Evolutionary conservation across 2,888 invertebrate species (phyloP).

Genomic region (Scotopteryx bipunctaria): DNA sequence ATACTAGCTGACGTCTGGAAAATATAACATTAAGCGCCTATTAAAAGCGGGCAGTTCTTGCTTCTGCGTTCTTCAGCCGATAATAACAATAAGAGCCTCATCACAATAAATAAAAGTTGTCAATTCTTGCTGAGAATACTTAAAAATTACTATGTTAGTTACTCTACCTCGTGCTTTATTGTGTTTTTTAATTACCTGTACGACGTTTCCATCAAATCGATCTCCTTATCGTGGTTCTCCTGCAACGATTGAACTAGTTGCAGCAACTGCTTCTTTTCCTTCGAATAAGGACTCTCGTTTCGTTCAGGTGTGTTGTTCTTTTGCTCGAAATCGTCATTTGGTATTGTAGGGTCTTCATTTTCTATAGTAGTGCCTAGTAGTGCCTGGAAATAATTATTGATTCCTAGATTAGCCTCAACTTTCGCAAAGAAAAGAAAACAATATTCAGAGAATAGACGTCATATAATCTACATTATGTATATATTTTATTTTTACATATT

Average conservation of each 20-base stretch:
- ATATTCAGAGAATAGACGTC: too few species aligned
- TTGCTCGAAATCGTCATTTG: conserved; percentile 35
- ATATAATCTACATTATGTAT: too few species aligned
- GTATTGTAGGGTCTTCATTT: conserved; percentile 44
- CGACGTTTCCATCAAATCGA: conserved; percentile 85
- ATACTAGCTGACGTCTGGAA: conserved; percentile 82
- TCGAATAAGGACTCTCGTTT: conserved; percentile 58
- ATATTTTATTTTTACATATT: too few species aligned
- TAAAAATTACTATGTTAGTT: too few species aligned
- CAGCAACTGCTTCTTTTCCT: conserved; percentile 69
- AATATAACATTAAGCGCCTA: conserved; percentile 10
- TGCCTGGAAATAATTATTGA: conserved; percentile 52
- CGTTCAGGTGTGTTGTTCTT: conserved; percentile 38
- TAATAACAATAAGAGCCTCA: too few species aligned
- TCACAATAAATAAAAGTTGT: too few species aligned
- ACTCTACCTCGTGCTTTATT: too few species aligned
- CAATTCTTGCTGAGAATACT: too few species aligned
- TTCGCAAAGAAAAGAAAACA: neutral
- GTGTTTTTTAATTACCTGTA: conserved; percentile 71
- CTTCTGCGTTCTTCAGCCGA: too few species aligned
- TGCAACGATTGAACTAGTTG: conserved; percentile 79
- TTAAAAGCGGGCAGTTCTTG: too few species aligned
- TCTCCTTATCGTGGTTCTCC: conserved; percentile 84
- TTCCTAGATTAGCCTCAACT: neutral
- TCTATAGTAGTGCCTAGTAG: conserved; percentile 52